These are phyloP conservation scores for Deroplatys truncata DNA, from an alignment of 2,888 invertebrate genomes.

Conservation along the genomic window DNA sequence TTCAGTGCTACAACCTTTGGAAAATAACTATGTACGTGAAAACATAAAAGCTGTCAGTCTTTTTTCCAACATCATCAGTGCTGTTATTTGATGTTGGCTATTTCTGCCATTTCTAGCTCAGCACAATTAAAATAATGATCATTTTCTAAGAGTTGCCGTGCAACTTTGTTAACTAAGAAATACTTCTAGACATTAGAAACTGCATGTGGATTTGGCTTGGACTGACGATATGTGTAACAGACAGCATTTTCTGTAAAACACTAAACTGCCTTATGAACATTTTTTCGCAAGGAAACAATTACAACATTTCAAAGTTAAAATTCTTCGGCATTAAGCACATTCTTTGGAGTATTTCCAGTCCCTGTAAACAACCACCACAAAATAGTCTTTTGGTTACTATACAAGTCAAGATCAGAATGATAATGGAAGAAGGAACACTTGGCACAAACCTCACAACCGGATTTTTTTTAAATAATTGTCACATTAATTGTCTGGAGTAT, in stretches of 20 bases:
- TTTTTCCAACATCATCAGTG: background rate
- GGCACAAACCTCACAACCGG: constrained; percentile 8
- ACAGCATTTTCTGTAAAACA: background rate
- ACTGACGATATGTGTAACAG: background rate
- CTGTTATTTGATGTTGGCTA: too few species aligned
- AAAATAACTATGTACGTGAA: background rate
- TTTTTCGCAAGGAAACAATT: background rate
- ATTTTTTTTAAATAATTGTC: background rate
- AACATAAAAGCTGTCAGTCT: background rate
- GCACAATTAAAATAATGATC: background rate
- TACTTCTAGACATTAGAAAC: background rate
- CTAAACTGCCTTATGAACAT: background rate
- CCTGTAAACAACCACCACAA: background rate
- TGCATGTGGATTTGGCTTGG: background rate
- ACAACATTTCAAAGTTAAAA: background rate
- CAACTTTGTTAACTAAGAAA: background rate
- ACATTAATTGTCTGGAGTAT: background rate
- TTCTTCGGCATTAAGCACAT: background rate
- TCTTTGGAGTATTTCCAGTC: background rate
- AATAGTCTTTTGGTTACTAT: background rate
- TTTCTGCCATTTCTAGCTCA: background rate
- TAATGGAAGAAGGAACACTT: constrained; percentile 13
- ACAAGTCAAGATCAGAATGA: background rate
- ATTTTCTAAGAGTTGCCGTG: background rate
- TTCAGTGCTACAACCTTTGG: background rate